phyloP scores from a whole-genome alignment of 2,797 vertebrate genomes.

The Taeniopygia guttata region DNA sequence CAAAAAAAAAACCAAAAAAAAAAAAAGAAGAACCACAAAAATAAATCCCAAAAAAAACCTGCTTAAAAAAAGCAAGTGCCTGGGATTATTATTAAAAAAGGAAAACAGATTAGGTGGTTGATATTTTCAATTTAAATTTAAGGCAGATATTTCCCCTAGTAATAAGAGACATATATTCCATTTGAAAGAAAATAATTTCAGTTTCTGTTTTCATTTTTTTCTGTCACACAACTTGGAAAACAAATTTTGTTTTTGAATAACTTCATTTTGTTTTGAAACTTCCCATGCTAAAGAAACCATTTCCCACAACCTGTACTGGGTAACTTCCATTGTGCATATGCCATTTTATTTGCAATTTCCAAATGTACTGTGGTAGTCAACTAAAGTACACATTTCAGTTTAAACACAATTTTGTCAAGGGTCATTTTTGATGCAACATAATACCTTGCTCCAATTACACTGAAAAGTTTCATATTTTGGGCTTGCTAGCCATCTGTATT shows the following conservation, averaged over 20 bases:
- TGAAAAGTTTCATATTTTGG: background rate
- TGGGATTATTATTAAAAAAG: background rate
- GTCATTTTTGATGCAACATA: fast-evolving
- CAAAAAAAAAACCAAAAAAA: too few relatives aligned
- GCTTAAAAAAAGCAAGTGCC: background rate
- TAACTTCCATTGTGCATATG: background rate
- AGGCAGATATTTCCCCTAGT: background rate
- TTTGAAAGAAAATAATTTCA: background rate
- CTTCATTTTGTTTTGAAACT: background rate
- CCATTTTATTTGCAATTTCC: background rate
- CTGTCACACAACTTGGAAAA: background rate
- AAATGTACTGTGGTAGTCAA: background rate
- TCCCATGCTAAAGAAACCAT: background rate
- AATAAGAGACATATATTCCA: background rate
- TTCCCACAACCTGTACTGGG: background rate
- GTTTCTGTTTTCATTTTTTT: background rate
- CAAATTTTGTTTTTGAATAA: background rate
- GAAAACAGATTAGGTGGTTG: background rate
- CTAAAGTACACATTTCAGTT: background rate
- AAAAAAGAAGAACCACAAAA: too few relatives aligned
- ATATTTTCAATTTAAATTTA: background rate
- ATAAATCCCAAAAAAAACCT: background rate
- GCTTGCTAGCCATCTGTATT: background rate
- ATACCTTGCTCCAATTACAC: background rate
- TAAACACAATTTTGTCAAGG: background rate